These are phyloP conservation scores for Pionites leucogaster DNA, from an alignment of 2,113 vertebrate species.

Conservation along the genomic window DNA sequence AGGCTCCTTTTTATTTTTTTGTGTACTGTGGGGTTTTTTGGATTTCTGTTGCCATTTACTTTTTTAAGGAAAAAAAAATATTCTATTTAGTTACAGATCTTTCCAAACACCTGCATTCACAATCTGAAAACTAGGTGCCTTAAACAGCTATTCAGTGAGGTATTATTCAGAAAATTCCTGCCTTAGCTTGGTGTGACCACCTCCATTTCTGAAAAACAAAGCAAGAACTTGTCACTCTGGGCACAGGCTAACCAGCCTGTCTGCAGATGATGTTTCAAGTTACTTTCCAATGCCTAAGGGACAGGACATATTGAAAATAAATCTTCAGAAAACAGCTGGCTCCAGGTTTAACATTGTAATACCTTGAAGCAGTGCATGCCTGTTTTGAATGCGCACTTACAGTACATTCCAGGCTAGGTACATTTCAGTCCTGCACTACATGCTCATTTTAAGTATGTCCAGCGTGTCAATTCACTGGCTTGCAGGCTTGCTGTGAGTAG, in stretches of 20 bases:
- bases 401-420: background rate
- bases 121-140: background rate
- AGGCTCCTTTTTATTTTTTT: background rate
- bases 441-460: conserved; percentile 34
- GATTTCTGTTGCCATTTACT: background rate
- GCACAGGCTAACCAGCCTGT: background rate
- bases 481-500: conserved; percentile 15
- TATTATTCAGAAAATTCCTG: background rate
- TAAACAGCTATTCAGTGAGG: background rate
- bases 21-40: background rate
- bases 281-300: conserved; percentile 1
- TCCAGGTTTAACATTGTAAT: conserved; percentile 42
- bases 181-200: background rate
- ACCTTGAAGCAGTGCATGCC: conserved; percentile 8
- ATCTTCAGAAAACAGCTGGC: conserved; percentile 35
- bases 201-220: background rate
- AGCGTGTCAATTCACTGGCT: conserved; percentile 30
- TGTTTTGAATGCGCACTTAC: conserved; percentile 44
- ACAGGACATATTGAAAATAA: background rate
- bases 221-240: background rate
- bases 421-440: background rate
- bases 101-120: background rate
- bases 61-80: background rate
- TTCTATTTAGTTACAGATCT: background rate
- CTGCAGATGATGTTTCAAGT: background rate